Base-by-base conservation (phyloP, 2,888 invertebrate genomes). In the Trachelus tabidus region DNA sequence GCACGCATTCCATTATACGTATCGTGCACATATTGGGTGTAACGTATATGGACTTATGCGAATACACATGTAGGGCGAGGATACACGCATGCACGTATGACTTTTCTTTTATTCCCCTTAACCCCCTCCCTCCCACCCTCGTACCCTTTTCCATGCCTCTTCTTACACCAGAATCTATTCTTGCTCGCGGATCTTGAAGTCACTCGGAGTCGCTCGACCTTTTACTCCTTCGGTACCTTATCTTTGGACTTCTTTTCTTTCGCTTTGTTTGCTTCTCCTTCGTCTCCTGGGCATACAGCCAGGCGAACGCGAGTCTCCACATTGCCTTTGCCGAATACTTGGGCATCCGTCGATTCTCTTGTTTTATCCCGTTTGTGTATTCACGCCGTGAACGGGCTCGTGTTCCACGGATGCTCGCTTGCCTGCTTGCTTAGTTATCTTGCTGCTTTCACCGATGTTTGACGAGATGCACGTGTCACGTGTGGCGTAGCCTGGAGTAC, bases 361-460 rank as follows among this genome's bases (percentile, higher is more conserved):
- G 37, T 78, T 76, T 35, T 68, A n/a, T 34, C 11, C 71, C 30
- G 71, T 40, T 40, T 33, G 40, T 37, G 77, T 71, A 71, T 71
- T 71, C 71, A 71, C 71, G 12, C 31, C 71, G 71, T 31, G 71
- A 71, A 71, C 71, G 71, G 33, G 71, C 33, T 71, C 71, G 30
- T 71, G 31, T 33, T 31, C 12, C 71, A 15, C 71, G 71, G 56
- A 56, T 56, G 56, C 56, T 56, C 9, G 56, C 56, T 56, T 56
- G 15, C 1, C 15, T 33, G 78, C 71, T 76, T 40, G 69, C 75
- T 76, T 81, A 76, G 81, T 78, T 79, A 81, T 73, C 69, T 37
- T 77, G 34, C 79, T 73, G 81, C 81, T 81, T 81, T 81, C 82
- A 81, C 82, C 78, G 77, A 76, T 75, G 76, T 69, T 81, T 78